These are phyloP conservation scores for Diabrotica balteata DNA, from an alignment of 2,888 invertebrate species.

Conservation along the genomic window DNA sequence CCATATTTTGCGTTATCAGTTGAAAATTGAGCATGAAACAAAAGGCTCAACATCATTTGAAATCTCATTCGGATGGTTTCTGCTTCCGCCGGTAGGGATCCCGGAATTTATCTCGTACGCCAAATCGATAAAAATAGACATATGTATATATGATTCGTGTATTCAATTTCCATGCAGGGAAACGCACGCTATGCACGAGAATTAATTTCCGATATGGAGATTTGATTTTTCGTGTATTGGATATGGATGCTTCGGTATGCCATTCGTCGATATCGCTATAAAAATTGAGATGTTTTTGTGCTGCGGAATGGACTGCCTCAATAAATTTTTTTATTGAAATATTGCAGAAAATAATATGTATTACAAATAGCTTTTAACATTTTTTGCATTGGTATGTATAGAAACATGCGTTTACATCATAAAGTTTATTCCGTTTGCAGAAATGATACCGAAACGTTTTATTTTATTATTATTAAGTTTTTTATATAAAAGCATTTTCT, in stretches of 20 bases:
- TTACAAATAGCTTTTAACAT: too few species aligned
- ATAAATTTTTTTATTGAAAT: too few species aligned
- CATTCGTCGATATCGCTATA: background rate
- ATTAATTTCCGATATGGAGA: slow-evolving; percentile 25
- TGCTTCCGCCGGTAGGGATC: slow-evolving; percentile 19
- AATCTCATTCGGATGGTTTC: slow-evolving; percentile 22
- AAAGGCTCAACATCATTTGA: slow-evolving; percentile 20
- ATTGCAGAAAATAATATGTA: too few species aligned
- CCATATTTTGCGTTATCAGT: slow-evolving; percentile 18
- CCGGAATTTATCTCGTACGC: slow-evolving; percentile 13
- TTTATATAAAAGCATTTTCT: too few species aligned
- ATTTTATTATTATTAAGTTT: too few species aligned
- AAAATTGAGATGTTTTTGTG: background rate
- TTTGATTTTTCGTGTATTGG: slow-evolving; percentile 20
- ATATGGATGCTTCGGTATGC: slow-evolving; percentile 1
- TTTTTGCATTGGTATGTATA: too few species aligned
- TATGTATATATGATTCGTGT: slow-evolving; percentile 16
- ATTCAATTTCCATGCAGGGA: slow-evolving; percentile 24
- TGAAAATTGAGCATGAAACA: slow-evolving; percentile 24
- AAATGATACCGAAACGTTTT: too few species aligned
- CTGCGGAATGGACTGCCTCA: too few species aligned
- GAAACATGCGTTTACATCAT: too few species aligned
- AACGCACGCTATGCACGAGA: slow-evolving; percentile 13
- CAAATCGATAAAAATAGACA: slow-evolving; percentile 26
- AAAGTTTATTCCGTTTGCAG: too few species aligned